Base-by-base conservation (phyloP, 2,113 vertebrate species). In the Oceanodroma tethys region DNA sequence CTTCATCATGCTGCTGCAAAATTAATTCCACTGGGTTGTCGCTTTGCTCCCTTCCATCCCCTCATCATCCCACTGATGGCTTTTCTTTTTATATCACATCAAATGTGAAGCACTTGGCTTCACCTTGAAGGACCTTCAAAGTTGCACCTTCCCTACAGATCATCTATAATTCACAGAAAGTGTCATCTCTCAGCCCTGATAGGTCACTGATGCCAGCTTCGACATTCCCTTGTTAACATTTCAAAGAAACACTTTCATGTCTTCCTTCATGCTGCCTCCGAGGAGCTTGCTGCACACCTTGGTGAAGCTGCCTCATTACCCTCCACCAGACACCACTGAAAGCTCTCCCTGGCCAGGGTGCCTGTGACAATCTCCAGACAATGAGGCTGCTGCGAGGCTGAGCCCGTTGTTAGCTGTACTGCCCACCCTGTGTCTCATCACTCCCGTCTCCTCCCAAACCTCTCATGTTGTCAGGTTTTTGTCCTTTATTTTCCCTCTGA, bases 81-180 rank as follows among this genome's bases (percentile, higher is more conserved):
- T 86, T 81, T 83, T 70, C 55, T 86, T 88, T 92, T 88, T 48
- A 40, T 67, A 23, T 78, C 25, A 22, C 76, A 78, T 86, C 72
- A 88, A 84, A 92, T 63, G 56, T 40, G 91, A 93, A 86, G 34
- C n/a, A 84, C 86, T 95, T 88, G 48, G 80, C 74, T 94, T 88
- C 75, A 86, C 68, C 88, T 93, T 95, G 85, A 95, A 95, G 65
- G 63, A 5, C 20, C 53, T 96, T 96, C 93, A 96, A 95, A 95
- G 90, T 72, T 79, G 30, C 38, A 52, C 43, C 43, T 84, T 95
- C 78, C 93, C 87, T 68, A 45, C 43, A 80, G 90, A 95, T 94
- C 95, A 80, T 83, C 90, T 90, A n/a, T 85, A 91, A 94, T 82
- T 93, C 92, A 88, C 84, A 85, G 60, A 14, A 85, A 62, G 53